Base-by-base conservation (phyloP, 2,113 vertebrate species). In the Desmodus rotundus region DNA sequence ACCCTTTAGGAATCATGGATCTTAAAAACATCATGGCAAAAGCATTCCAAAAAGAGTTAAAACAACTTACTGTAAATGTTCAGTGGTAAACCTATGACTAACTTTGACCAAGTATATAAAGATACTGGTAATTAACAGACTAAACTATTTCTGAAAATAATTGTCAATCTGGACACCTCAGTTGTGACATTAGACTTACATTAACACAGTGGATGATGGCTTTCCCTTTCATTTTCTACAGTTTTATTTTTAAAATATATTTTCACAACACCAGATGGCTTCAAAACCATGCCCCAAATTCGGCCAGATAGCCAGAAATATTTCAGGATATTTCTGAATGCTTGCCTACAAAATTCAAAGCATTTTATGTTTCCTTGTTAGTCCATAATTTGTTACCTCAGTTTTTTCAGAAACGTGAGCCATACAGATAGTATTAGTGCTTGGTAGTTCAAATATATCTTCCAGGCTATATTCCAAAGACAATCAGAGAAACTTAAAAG, bases 281-380 rank as follows among this genome's bases (percentile, higher is more conserved):
- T 94, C 24, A 74, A 47, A 74, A 63, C 26, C 50, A 68, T 89
- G 36, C 38, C 65, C 76, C 89, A 50, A 92, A 80, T 78, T 96
- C 74, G 76, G 28, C 45, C 22, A 89, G n/a, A 78, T 63, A 84
- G 33, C 74, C 56, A 82, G 68, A 95, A 92, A 67, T 87, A 50
- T 95, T 89, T 92, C 63, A 87, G 36, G 33, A 56, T 74, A 78
- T 95, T 96, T 90, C 52, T 50, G 82, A 91, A 47, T 70, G 50
- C 19, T 90, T 65, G 52, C 65, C 89, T 95, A 31, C 52, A 84
- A 77, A 88, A 86, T 95, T 80, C 45, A 61, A 85, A 67, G 58
- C 45, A 54, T 94, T 88, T 19, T 91, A 12, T 86, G 28, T 68
- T 8, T 78, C 38, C 45, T 58, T 43, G 28, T 92, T 58, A 81